phyloP scores from a whole-genome alignment of 53 echinoderm and acorn worm species.

The Arbacia lixula region DNA sequence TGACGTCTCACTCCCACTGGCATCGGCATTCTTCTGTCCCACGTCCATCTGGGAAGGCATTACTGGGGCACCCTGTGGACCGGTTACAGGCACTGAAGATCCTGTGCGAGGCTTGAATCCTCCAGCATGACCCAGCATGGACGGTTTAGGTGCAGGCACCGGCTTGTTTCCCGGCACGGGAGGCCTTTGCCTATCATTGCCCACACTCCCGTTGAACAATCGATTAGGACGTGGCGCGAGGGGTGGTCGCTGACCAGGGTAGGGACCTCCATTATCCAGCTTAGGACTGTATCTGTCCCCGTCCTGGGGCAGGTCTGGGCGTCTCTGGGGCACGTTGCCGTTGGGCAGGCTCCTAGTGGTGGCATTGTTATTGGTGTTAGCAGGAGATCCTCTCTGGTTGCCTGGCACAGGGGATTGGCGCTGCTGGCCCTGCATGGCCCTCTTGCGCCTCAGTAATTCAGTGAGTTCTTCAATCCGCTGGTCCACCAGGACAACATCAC shows the following conservation, averaged over 20 bases:
- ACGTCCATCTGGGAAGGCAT: conserved; percentile 28
- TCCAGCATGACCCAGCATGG: conserved; percentile 65
- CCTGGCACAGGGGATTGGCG: conserved; percentile 40
- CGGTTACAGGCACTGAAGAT: conserved; percentile 39
- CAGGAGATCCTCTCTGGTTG: conserved; percentile 14
- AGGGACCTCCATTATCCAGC: conserved; percentile 18
- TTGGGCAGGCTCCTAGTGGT: conserved; percentile 65
- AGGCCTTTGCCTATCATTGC: conserved; percentile 51
- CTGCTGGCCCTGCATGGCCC: conserved; percentile 69
- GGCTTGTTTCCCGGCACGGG: conserved; percentile 29
- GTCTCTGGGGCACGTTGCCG: conserved; percentile 45
- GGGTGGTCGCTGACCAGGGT: conserved; percentile 32
- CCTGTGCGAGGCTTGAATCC: conserved; percentile 74
- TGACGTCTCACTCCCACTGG: conserved; percentile 97
- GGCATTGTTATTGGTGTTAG: conserved; percentile 76
- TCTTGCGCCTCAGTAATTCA: conserved; percentile 73
- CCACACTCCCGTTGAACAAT: conserved; percentile 8
- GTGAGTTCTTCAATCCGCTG: conserved; percentile 92
- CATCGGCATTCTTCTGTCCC: conserved; percentile 60
- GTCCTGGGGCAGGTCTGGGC: neutral
- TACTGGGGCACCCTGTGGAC: conserved; percentile 45
- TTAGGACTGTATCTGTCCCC: neutral
- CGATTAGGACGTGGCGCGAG: conserved; percentile 47
- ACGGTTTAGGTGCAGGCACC: conserved; percentile 64
- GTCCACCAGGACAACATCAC: conserved; percentile 83